Percentiles rank a stretch among this genome's conserved stretches.
Evolutionary conservation across 2,113 vertebrate genomes (phyloP).

Genomic region (Merops nubicus): DNA sequence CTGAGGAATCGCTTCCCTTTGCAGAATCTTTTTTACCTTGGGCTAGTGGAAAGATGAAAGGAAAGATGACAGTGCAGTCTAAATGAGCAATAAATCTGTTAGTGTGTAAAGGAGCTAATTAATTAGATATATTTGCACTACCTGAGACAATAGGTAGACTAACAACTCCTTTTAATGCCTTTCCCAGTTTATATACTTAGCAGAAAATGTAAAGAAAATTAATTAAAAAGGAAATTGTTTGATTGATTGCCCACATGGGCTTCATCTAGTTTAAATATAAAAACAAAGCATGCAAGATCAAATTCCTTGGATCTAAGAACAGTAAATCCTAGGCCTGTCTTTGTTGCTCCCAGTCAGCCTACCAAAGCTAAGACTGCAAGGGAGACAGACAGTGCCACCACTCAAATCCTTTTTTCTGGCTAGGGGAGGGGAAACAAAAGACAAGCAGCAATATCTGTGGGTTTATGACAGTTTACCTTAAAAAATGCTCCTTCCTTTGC

Average conservation of each 20-base stretch:
- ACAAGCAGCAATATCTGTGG: not conserved
- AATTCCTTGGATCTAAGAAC: not conserved
- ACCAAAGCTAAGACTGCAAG: not conserved
- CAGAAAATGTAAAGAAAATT: not conserved
- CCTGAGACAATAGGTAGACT: not conserved
- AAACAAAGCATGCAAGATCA: not conserved
- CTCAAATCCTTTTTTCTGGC: not conserved
- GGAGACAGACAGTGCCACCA: not conserved
- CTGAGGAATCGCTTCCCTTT: constrained; percentile 17
- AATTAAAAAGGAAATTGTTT: not conserved
- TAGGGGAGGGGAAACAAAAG: not conserved
- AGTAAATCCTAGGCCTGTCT: not conserved
- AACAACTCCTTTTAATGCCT: not conserved
- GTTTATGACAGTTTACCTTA: not conserved
- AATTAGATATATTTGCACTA: not conserved
- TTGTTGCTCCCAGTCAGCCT: not conserved
- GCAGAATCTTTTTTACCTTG: constrained; percentile 23
- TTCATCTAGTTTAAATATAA: not conserved
- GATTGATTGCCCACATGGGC: not conserved
- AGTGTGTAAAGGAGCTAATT: not conserved
- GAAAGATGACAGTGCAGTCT: constrained; percentile 11
- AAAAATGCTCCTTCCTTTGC: not conserved
- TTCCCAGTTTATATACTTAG: not conserved
- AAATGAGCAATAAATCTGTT: not conserved
- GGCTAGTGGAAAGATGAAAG: constrained; percentile 18